These are phyloP conservation scores for Sogatella furcifera DNA, from an alignment of 1,140 invertebrate genomes.

Conservation along the genomic window DNA sequence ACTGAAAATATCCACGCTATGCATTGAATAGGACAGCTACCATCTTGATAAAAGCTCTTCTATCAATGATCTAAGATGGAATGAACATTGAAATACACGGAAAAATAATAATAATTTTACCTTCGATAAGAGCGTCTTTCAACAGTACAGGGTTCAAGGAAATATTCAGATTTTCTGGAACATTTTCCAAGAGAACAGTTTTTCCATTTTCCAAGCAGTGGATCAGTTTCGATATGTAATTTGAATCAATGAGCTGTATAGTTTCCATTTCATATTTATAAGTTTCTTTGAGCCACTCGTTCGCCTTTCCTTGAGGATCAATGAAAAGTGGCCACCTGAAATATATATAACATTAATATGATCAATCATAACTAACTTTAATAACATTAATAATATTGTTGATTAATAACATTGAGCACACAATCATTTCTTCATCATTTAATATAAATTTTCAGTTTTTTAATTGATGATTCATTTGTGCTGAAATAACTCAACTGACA, in stretches of 20 bases:
- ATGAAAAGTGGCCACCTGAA: constrained; percentile 74
- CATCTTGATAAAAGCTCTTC: no score
- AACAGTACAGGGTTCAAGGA: constrained; percentile 72
- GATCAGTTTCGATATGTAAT: constrained; percentile 72
- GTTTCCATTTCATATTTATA: constrained; percentile 73
- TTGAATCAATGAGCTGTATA: constrained; percentile 64
- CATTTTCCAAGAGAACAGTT: constrained; percentile 74
- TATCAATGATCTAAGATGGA: no score
- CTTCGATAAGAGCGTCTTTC: constrained; percentile 72
- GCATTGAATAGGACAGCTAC: neutral
- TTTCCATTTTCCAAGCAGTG: constrained; percentile 72
- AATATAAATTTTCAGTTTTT: no score
- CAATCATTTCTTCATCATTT: no score
- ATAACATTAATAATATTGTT: no score
- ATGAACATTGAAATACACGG: no score
- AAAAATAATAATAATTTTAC: neutral
- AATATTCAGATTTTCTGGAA: constrained; percentile 75
- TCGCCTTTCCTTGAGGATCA: constrained; percentile 86
- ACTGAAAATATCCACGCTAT: no score
- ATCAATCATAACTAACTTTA: no score
- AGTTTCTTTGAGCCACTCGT: constrained; percentile 87
- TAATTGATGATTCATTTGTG: no score
- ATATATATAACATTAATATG: no score
- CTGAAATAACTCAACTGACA: no score
- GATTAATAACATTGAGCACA: neutral